Conservation (phyloP, 2,888 invertebrate genomes). For the Steinernema hermaphroditum region DNA sequence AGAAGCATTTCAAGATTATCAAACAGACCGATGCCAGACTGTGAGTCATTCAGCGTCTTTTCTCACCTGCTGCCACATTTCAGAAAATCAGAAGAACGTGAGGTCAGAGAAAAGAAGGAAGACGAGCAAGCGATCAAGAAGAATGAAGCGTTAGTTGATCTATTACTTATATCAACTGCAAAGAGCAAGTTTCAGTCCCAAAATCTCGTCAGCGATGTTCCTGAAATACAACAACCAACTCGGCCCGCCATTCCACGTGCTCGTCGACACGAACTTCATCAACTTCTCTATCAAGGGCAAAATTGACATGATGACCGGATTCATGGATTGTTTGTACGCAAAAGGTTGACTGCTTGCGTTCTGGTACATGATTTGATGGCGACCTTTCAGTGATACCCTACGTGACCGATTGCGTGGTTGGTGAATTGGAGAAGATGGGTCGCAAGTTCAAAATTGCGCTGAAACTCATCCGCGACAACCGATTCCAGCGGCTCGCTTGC, state of each 20-base stretch:
- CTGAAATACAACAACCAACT: constrained; percentile 96
- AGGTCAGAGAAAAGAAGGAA: constrained; percentile 57
- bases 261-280: constrained; percentile 96
- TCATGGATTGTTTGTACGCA: constrained; percentile 99
- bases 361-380: neutral
- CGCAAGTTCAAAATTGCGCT: constrained; percentile 87
- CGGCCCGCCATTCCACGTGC: constrained; percentile 94
- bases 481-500: constrained; percentile 89
- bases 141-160: constrained; percentile 57
- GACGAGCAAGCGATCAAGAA: constrained; percentile 62
- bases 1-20: constrained; percentile 54
- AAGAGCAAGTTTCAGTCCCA: constrained; percentile 50
- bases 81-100: constrained; percentile 62
- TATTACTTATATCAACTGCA: neutral
- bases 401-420: constrained; percentile 95
- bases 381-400: constrained; percentile 81
- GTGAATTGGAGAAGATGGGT: constrained; percentile 94
- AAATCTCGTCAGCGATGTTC: constrained; percentile 80
- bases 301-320: constrained; percentile 89
- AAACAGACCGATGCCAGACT: constrained; percentile 64
- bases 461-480: constrained; percentile 85
- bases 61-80: constrained; percentile 33
- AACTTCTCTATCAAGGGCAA: constrained; percentile 98
- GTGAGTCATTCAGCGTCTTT: constrained; percentile 46
- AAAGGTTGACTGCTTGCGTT: constrained; percentile 73